A percentile compares a stretch with the other conserved stretches of the same genome.
phyloP scores from a whole-genome alignment of 2,113 vertebrate genomes.

The Emydocephalus ijimae region DNA sequence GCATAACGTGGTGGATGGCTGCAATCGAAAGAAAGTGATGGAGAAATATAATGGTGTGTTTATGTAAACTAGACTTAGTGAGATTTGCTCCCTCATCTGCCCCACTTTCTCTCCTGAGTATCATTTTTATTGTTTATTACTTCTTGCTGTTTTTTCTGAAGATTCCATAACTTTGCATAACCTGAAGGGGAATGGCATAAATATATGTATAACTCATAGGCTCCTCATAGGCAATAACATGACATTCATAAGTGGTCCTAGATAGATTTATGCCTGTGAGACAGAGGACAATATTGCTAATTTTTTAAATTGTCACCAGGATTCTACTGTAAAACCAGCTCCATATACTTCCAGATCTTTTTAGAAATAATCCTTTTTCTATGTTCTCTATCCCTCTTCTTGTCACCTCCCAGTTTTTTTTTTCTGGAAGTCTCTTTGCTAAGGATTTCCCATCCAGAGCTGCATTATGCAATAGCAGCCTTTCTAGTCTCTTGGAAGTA shows the following conservation, averaged over 20 bases:
- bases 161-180: not conserved
- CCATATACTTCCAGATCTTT: not conserved
- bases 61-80: not conserved
- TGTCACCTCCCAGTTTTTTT: not conserved
- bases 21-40: not conserved
- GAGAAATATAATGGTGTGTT: not conserved
- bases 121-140: not conserved
- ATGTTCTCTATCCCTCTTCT: not conserved
- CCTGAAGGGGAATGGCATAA: not conserved
- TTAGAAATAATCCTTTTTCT: not conserved
- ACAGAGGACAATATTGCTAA: not conserved
- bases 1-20: not conserved
- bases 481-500: constrained; percentile 39
- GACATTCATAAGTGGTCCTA: not conserved
- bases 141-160: not conserved
- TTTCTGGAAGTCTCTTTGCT: not conserved
- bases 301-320: not conserved
- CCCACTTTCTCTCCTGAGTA: not conserved
- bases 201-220: not conserved
- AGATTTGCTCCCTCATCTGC: not conserved
- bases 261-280: not conserved
- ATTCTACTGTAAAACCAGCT: not conserved
- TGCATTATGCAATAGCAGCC: no score
- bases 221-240: not conserved
- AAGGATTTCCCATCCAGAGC: not conserved